phyloP scores from a whole-genome alignment of 2,113 vertebrate species.

The Hiodon tergisus region DNA sequence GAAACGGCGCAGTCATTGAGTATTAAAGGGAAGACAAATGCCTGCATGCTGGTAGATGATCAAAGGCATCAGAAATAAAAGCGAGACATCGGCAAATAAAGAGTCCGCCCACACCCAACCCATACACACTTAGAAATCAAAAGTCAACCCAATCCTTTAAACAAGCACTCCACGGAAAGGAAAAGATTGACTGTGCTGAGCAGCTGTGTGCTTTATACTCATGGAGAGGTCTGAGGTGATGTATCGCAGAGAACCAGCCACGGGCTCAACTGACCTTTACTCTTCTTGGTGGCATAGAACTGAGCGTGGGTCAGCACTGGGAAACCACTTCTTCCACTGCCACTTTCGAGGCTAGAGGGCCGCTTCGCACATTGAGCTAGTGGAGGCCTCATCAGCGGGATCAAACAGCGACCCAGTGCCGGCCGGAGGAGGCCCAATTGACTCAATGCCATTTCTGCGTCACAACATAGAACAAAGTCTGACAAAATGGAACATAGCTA shows the following conservation, averaged over 20 bases:
- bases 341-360: slow-evolving; percentile 21
- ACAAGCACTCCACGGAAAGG: slow-evolving; percentile 26
- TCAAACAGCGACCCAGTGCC: slow-evolving; percentile 43
- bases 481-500: neutral
- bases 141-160: slow-evolving; percentile 22
- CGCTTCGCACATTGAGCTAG: slow-evolving; percentile 17
- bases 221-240: neutral
- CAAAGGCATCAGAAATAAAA: slow-evolving; percentile 42
- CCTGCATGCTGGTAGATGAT: slow-evolving; percentile 41
- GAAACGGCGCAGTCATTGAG: slow-evolving; percentile 16
- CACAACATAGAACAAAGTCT: slow-evolving; percentile 8
- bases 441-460: slow-evolving; percentile 59
- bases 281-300: slow-evolving; percentile 83
- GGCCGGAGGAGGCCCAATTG: slow-evolving; percentile 57
- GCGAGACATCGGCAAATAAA: slow-evolving; percentile 20
- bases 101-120: slow-evolving; percentile 12
- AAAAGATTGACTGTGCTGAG: neutral
- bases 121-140: slow-evolving; percentile 24
- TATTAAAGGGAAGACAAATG: slow-evolving; percentile 11
- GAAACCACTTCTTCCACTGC: slow-evolving; percentile 20
- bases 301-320: slow-evolving; percentile 46
- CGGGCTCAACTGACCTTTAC: slow-evolving; percentile 61
- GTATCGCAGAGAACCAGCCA: neutral
- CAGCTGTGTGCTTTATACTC: no score
- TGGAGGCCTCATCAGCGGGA: slow-evolving; percentile 27